These are phyloP conservation scores for Lithophane socia DNA, from an alignment of 2,888 invertebrate genomes.

Conservation along the genomic window DNA sequence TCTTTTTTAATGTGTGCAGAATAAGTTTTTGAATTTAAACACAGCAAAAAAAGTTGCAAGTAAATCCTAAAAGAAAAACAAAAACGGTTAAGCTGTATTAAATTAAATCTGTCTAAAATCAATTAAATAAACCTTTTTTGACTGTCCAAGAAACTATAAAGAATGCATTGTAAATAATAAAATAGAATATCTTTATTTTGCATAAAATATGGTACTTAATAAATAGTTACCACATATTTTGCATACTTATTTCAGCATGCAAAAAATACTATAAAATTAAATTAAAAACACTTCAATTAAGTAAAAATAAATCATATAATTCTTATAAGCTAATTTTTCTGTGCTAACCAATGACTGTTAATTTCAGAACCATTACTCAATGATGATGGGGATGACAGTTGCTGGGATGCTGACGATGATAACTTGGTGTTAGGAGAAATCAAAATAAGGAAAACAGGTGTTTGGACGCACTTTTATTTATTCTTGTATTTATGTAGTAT, in stretches of 20 bases:
- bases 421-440: constrained; percentile 75
- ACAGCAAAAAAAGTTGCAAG: not conserved
- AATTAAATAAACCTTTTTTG: not conserved
- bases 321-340: not conserved
- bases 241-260: not conserved
- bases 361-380: constrained; percentile 75
- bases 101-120: not conserved
- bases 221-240: not conserved
- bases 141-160: not conserved
- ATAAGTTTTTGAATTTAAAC: not conserved
- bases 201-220: not conserved
- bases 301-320: not conserved
- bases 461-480: too few relatives aligned
- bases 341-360: not conserved
- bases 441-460: constrained; percentile 70
- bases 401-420: constrained; percentile 85
- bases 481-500: too few relatives aligned
- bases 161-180: not conserved
- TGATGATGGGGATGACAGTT: constrained; percentile 73
- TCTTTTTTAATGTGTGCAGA: not conserved
- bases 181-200: not conserved
- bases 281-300: not conserved
- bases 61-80: not conserved
- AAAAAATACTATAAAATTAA: not conserved
- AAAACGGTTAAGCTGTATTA: not conserved